phyloP scores from a whole-genome alignment of 2,888 invertebrate species.

The Thereva unica region DNA sequence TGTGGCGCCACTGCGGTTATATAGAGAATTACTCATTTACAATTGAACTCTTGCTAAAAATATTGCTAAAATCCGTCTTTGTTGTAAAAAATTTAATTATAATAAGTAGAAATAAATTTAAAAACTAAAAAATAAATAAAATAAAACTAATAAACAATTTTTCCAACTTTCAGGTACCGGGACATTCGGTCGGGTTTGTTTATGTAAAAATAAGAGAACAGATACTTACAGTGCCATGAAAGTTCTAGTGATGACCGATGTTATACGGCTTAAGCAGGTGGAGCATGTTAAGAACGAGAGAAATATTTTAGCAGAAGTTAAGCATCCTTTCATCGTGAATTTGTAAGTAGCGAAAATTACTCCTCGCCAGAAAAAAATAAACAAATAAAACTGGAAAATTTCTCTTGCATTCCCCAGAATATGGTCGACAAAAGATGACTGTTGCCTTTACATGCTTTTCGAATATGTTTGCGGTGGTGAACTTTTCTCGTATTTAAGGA shows the following conservation, averaged over 20 bases:
- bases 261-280: constrained; percentile 92
- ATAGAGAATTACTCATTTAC: no score
- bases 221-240: constrained; percentile 91
- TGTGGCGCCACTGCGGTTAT: no score
- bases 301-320: constrained; percentile 84
- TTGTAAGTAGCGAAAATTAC: constrained; percentile 66
- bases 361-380: neutral
- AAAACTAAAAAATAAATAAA: no score
- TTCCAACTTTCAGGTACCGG: constrained; percentile 75
- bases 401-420: constrained; percentile 65
- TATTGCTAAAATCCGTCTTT: no score
- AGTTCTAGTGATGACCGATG: constrained; percentile 89
- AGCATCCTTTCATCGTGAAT: constrained; percentile 95
- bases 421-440: constrained; percentile 89
- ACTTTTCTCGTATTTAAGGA: constrained; percentile 92
- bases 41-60: no score
- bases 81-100: no score
- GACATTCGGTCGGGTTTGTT: constrained; percentile 93
- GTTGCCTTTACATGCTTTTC: constrained; percentile 94
- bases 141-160: neutral
- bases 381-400: neutral
- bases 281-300: constrained; percentile 98
- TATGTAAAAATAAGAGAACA: constrained; percentile 82
- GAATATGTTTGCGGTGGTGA: constrained; percentile 98
- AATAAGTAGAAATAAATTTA: no score